Conservation (phyloP, 2,888 invertebrate genomes). For the Nephrotoma flavescens region DNA sequence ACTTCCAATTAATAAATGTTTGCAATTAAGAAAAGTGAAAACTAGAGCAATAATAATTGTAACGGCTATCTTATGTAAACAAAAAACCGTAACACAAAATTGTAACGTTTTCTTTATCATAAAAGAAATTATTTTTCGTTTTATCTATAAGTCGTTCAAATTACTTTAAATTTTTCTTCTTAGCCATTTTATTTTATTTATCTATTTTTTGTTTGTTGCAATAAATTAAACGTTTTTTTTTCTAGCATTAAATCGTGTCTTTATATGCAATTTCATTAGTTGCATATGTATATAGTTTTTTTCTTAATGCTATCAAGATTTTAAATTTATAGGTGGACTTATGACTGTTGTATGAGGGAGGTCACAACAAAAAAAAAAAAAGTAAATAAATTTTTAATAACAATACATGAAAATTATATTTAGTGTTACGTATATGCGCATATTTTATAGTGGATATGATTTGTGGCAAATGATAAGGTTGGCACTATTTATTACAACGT, state of each 20-base stretch:
- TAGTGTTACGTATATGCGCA: not conserved
- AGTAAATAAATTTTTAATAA: not conserved
- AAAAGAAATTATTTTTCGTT: not conserved
- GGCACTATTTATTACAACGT: not conserved
- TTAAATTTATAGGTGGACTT: not conserved
- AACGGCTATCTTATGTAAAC: conserved; percentile 3
- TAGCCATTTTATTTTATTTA: not conserved
- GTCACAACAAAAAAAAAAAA: not conserved
- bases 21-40: conserved; percentile 1
- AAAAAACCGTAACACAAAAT: not conserved
- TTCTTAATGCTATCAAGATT: not conserved
- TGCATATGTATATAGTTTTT: not conserved
- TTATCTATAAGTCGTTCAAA: not conserved
- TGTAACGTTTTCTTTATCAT: not conserved
- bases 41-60: conserved; percentile 3
- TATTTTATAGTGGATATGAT: not conserved
- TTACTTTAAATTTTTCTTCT: not conserved
- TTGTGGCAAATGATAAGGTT: not conserved
- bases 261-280: not conserved
- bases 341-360: not conserved
- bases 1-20: too few species aligned
- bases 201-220: not conserved
- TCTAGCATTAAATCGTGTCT: not conserved
- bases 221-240: not conserved
- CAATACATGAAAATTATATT: not conserved